These are phyloP conservation scores for Phalacrocorax pelagicus DNA, from an alignment of 2,113 vertebrate genomes.

Conservation along the genomic window DNA sequence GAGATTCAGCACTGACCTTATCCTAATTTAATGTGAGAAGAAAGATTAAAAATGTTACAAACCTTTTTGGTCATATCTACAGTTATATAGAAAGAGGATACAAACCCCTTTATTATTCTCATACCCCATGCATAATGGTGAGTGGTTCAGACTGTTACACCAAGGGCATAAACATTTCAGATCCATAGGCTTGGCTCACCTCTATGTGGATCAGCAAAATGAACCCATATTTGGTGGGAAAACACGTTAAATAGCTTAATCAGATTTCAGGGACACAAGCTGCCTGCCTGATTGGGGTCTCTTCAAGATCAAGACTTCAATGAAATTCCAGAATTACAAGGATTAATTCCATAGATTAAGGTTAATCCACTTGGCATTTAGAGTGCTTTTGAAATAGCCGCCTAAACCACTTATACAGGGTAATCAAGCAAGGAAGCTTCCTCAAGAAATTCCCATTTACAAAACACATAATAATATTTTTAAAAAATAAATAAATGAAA, in stretches of 20 bases:
- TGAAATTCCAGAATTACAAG: background rate
- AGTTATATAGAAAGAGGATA: background rate
- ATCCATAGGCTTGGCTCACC: background rate
- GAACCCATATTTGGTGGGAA: background rate
- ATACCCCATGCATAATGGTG: background rate
- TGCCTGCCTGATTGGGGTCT: background rate
- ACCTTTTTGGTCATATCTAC: background rate
- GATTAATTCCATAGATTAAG: background rate
- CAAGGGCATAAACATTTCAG: background rate
- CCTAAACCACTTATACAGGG: fast-evolving
- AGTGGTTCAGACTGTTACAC: background rate
- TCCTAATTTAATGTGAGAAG: background rate
- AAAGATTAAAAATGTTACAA: background rate
- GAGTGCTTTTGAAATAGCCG: background rate
- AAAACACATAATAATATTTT: background rate
- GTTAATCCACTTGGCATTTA: background rate
- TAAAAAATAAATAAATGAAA: background rate
- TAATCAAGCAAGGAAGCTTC: background rate
- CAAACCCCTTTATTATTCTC: background rate
- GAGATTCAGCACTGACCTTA: background rate
- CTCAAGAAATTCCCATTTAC: background rate
- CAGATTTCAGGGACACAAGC: background rate
- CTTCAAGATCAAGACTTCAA: background rate
- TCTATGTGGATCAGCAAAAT: background rate
- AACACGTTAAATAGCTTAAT: background rate